phyloP scores from a whole-genome alignment of 2,888 invertebrate genomes.

The Sminthurides aquaticus region DNA sequence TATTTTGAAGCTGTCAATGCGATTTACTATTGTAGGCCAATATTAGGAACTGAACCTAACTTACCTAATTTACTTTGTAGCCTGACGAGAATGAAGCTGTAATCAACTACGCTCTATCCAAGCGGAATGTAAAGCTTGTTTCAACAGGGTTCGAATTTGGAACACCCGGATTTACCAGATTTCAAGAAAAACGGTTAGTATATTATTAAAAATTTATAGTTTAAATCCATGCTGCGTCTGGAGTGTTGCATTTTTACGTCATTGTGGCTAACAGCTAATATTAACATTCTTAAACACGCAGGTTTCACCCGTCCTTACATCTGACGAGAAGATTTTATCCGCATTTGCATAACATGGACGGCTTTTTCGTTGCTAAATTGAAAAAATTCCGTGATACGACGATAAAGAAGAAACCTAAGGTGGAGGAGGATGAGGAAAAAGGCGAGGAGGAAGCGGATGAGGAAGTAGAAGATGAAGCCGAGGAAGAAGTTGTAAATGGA shows the following conservation, averaged over 20 bases:
- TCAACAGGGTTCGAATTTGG: conserved; percentile 93
- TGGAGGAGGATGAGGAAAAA: conserved; percentile 25
- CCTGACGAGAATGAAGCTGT: conserved; percentile 99
- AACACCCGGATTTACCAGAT: conserved; percentile 86
- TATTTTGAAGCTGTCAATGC: background rate
- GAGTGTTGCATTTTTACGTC: background rate
- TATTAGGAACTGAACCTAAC: background rate
- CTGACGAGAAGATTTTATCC: conserved; percentile 89
- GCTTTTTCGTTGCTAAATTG: conserved; percentile 96
- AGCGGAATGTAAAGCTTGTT: conserved; percentile 82
- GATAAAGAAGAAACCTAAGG: conserved; percentile 44
- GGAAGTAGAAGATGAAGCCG: background rate
- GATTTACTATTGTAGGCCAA: too few relatives aligned
- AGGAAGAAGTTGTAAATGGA: too few relatives aligned
- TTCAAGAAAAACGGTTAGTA: conserved; percentile 55
- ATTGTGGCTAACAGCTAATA: too few relatives aligned
- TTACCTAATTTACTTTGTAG: conserved; percentile 45
- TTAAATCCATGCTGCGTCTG: too few relatives aligned
- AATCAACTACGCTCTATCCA: conserved; percentile 86
- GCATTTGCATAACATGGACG: conserved; percentile 98
- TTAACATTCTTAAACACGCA: too few relatives aligned
- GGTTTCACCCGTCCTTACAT: conserved; percentile 85
- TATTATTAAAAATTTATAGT: background rate
- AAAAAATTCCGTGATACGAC: conserved; percentile 86
- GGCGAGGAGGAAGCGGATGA: conserved; percentile 16